Conservation (phyloP, 2,888 invertebrate genomes). For the Heterodera filipjevi region DNA sequence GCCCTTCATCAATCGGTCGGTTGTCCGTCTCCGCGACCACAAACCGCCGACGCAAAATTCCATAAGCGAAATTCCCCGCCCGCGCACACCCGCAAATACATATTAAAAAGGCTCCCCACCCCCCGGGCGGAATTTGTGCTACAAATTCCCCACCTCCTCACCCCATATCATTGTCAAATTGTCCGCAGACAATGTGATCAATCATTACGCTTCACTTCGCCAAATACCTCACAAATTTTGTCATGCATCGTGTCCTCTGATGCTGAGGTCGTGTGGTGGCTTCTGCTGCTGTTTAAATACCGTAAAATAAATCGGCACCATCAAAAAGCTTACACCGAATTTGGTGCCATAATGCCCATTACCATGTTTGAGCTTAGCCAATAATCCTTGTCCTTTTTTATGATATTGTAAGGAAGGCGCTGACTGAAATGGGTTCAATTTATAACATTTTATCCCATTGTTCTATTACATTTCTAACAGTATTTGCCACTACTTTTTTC, state of each 20-base stretch:
- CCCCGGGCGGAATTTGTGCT: background rate
- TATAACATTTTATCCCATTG: no score
- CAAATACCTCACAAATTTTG: background rate
- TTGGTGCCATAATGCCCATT: no score
- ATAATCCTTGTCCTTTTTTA: no score
- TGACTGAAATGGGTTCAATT: no score
- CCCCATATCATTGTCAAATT: slow-evolving; percentile 3
- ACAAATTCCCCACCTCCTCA: background rate
- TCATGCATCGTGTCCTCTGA: background rate
- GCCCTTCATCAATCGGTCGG: background rate
- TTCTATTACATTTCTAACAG: no score
- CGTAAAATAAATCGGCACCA: background rate
- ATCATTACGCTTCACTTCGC: slow-evolving; percentile 1
- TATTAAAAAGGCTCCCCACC: slow-evolving; percentile 2
- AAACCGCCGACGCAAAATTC: background rate
- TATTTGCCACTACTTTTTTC: no score
- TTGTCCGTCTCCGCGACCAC: background rate
- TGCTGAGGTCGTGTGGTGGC: no score
- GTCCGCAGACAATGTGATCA: background rate
- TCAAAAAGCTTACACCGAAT: no score
- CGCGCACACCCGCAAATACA: background rate
- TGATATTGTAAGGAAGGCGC: no score
- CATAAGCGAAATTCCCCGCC: background rate
- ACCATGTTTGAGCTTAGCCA: no score
- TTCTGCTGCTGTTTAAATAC: background rate